Percentiles rank a stretch among this genome's conserved stretches.
These are phyloP conservation scores for Eutrigla gurnardus DNA, from an alignment of 2,797 vertebrate species.

Conservation along the genomic window DNA sequence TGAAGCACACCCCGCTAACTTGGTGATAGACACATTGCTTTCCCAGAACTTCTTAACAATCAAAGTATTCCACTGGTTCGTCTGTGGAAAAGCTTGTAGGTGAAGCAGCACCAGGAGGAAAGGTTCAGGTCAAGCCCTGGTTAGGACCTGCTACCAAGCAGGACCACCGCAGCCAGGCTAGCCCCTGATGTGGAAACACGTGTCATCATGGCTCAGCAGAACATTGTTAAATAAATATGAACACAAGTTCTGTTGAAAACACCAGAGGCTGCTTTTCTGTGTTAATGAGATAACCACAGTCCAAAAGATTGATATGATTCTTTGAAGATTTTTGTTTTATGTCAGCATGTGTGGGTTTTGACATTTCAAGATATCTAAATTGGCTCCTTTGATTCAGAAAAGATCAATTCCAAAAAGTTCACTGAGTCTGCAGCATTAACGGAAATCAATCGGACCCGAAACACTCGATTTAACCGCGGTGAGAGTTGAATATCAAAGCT, in stretches of 20 bases:
- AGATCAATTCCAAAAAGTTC: slow-evolving; percentile 31
- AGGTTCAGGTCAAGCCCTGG: neutral
- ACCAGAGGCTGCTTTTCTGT: neutral
- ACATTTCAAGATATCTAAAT: slow-evolving; percentile 32
- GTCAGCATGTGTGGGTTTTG: slow-evolving; percentile 7
- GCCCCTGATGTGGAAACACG: too few species aligned
- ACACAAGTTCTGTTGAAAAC: neutral
- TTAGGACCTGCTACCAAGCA: neutral
- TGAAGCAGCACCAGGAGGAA: neutral
- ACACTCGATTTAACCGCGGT: slow-evolving; percentile 21
- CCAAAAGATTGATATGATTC: slow-evolving; percentile 9
- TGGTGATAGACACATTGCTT: neutral
- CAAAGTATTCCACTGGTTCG: neutral
- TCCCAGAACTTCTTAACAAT: neutral
- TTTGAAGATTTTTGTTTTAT: slow-evolving; percentile 9
- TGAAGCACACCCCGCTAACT: neutral
- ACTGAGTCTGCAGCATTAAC: slow-evolving; percentile 25
- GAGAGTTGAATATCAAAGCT: slow-evolving; percentile 35
- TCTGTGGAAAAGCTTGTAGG: neutral
- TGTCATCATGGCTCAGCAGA: too few species aligned
- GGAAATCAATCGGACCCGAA: slow-evolving; percentile 31
- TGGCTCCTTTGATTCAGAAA: slow-evolving; percentile 47
- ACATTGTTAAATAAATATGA: neutral
- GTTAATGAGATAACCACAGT: slow-evolving; percentile 9
- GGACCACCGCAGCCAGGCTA: too few species aligned